phyloP scores from a whole-genome alignment of 2,888 invertebrate genomes.

The Mechanitis mazaeus region DNA sequence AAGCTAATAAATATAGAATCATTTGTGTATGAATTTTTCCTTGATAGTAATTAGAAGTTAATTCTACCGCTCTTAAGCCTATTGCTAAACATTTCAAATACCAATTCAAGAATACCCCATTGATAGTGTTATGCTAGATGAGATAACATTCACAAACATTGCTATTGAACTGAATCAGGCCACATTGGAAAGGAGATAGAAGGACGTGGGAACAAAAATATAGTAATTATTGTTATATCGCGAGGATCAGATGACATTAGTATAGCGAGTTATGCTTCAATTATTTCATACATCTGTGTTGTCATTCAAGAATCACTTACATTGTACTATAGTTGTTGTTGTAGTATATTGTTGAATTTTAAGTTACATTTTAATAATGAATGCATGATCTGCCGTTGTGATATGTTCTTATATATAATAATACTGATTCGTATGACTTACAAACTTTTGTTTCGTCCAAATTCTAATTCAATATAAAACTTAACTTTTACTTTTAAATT shows the following conservation, averaged over 20 bases:
- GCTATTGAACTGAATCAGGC: constrained; percentile 36
- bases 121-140: constrained; percentile 15
- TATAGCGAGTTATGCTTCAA: constrained; percentile 45
- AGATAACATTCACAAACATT: constrained; percentile 29
- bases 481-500: too few species aligned
- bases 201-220: constrained; percentile 43
- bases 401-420: too few species aligned
- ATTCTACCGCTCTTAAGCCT: background rate
- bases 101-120: constrained; percentile 9
- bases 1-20: too few species aligned
- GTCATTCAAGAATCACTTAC: too few species aligned
- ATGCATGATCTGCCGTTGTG: too few species aligned
- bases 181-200: constrained; percentile 49
- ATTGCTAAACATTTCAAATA: constrained; percentile 1
- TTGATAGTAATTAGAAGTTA: too few species aligned
- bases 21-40: background rate
- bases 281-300: constrained; percentile 32
- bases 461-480: too few species aligned
- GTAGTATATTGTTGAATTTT: too few species aligned
- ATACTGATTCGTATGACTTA: too few species aligned
- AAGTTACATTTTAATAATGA: too few species aligned
- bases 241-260: constrained; percentile 43
- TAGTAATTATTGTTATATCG: constrained; percentile 25
- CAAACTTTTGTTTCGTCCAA: too few species aligned
- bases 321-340: too few species aligned